Conservation (phyloP, 53 echinoderm and acorn worm genomes). For the Echinometra lucunter region DNA sequence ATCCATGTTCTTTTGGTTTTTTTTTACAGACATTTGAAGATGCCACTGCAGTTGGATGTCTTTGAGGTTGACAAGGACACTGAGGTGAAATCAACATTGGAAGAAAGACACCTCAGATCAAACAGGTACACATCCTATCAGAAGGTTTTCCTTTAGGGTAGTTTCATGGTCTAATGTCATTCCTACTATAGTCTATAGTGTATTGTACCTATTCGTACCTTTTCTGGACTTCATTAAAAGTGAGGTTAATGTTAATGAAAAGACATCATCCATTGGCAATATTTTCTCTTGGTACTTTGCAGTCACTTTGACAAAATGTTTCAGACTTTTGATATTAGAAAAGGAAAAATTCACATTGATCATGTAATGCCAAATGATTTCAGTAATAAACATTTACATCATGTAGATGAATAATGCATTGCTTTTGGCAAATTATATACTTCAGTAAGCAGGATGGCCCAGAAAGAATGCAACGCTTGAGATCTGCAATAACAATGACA, state of each 20-base stretch:
- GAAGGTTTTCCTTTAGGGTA: neutral
- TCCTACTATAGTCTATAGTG: neutral
- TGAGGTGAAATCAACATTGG: neutral
- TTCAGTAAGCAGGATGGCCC: no score
- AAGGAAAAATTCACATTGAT: neutral
- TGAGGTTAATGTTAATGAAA: neutral
- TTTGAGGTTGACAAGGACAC: slow-evolving; percentile 77
- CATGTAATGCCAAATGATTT: neutral
- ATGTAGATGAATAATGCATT: no score
- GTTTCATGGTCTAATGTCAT: neutral
- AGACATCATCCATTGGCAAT: neutral
- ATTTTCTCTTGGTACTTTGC: neutral
- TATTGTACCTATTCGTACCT: neutral
- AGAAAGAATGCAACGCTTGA: no score
- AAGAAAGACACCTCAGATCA: slow-evolving; percentile 40
- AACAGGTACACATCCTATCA: no score
- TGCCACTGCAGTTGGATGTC: slow-evolving; percentile 81
- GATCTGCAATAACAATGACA: no score
- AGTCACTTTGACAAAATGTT: neutral
- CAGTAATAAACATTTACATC: no score
- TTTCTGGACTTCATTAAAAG: neutral
- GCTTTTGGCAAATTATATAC: no score
- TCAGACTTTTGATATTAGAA: no score
- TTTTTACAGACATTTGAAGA: slow-evolving; percentile 74
- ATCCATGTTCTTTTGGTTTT: neutral